Percentiles rank a stretch among this genome's conserved stretches.
Evolutionary conservation across 1,140 invertebrate genomes (phyloP).

Genomic region (Mactra quadrangularis): DNA sequence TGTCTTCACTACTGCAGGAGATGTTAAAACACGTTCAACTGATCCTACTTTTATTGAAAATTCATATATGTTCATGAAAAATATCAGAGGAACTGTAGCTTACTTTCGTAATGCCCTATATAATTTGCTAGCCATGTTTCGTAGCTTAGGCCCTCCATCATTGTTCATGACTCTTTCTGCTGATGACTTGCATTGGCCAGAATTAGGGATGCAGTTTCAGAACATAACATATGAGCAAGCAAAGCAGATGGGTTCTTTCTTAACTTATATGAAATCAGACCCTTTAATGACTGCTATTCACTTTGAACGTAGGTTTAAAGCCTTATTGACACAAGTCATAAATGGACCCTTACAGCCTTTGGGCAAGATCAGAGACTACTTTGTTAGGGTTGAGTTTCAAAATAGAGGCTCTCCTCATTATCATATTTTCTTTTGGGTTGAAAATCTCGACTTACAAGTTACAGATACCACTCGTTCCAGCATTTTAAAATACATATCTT

Average conservation of each 20-base stretch:
- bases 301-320: constrained; percentile 23
- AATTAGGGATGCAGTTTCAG: constrained; percentile 18
- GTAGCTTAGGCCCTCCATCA: constrained; percentile 40
- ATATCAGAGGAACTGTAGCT: constrained; percentile 50
- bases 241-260: neutral
- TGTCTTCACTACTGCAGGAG: neutral
- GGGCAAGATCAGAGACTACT: constrained; percentile 16
- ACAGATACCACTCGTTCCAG: neutral
- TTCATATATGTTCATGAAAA: constrained; percentile 56
- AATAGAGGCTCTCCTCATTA: constrained; percentile 28
- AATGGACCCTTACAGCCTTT: neutral
- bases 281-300: constrained; percentile 25
- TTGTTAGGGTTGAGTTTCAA: constrained; percentile 35
- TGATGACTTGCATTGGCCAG: constrained; percentile 36
- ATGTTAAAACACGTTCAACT: neutral
- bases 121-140: constrained; percentile 48
- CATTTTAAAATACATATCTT: neutral
- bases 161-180: constrained; percentile 52
- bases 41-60: neutral
- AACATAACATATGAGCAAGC: constrained; percentile 6
- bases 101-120: constrained; percentile 46
- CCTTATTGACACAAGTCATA: constrained; percentile 14
- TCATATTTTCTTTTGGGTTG: constrained; percentile 43
- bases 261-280: constrained; percentile 6
- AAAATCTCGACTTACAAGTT: neutral